Evolutionary conservation across 2,888 invertebrate species (phyloP).

Genomic region (Digitonthophagus gazella): DNA sequence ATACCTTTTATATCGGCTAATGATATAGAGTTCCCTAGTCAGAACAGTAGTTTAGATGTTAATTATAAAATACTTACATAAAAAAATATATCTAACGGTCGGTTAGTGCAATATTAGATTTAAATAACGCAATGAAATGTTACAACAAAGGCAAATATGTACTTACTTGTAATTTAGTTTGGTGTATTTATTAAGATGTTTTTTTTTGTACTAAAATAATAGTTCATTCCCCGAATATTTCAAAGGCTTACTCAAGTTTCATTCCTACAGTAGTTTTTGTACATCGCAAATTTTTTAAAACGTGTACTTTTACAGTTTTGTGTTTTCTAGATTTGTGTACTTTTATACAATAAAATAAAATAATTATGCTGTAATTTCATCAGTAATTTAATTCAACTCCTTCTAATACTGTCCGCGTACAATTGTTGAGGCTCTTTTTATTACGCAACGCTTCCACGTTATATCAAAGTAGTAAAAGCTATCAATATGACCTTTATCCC

Average conservation of each 20-base stretch:
- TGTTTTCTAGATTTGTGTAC: constrained; percentile 43
- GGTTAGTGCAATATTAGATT: constrained; percentile 41
- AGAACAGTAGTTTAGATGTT: constrained; percentile 32
- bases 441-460: constrained; percentile 8
- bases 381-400: not conserved
- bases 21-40: constrained; percentile 49
- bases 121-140: not conserved
- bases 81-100: constrained; percentile 33
- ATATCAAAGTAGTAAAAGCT: constrained; percentile 16
- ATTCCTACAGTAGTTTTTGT: constrained; percentile 35
- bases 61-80: constrained; percentile 18
- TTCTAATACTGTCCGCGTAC: not conserved
- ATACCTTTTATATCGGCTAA: constrained; percentile 47
- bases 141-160: not conserved
- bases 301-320: constrained; percentile 32
- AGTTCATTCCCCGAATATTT: constrained; percentile 39
- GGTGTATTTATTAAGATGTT: not conserved
- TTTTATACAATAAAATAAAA: constrained; percentile 42
- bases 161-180: constrained; percentile 6
- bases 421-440: not conserved
- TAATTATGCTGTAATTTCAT: constrained; percentile 17
- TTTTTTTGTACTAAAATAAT: constrained; percentile 32
- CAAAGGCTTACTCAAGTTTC: constrained; percentile 34
- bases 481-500: constrained; percentile 11
- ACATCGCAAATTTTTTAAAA: constrained; percentile 29